Percentiles rank a stretch among this genome's conserved stretches.
Conservation (phyloP, 2,113 vertebrate species). For the Formicarius rufipectus region DNA sequence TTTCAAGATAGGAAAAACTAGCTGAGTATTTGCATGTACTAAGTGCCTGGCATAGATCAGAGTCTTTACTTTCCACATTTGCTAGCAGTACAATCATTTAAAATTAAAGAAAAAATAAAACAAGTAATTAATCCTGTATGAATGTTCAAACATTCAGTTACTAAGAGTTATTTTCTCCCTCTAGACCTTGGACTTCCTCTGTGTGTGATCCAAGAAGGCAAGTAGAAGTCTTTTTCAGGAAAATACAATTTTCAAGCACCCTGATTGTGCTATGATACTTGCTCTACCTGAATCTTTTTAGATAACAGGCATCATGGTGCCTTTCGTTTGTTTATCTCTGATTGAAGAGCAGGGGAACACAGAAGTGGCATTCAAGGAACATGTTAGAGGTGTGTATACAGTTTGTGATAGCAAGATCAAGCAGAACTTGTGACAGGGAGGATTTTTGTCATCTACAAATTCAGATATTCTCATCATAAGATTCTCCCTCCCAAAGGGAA, state of each 20-base stretch:
- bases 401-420: conserved; percentile 62
- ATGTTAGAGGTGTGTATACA: background rate
- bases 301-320: conserved; percentile 65
- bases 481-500: background rate
- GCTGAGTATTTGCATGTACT: conserved; percentile 28
- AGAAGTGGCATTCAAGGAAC: conserved; percentile 45
- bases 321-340: conserved; percentile 61
- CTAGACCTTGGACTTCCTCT: conserved; percentile 59
- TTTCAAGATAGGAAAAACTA: conserved; percentile 52
- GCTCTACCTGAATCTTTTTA: conserved; percentile 69
- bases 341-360: conserved; percentile 35
- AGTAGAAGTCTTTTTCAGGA: conserved; percentile 43
- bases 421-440: background rate
- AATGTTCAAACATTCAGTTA: conserved; percentile 64
- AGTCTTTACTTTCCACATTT: conserved; percentile 55
- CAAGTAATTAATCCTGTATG: conserved; percentile 70
- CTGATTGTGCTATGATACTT: conserved; percentile 62
- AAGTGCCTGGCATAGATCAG: conserved; percentile 55
- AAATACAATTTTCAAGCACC: conserved; percentile 59
- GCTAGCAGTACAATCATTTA: conserved; percentile 45
- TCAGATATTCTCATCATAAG: background rate
- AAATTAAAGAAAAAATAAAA: conserved; percentile 65
- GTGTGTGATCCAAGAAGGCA: conserved; percentile 58
- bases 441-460: conserved; percentile 42
- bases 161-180: conserved; percentile 53